Evolutionary conservation across 2,888 invertebrate species (phyloP), one percentile per base, ranked within the genome.

Genomic region (Metacarcinus magister): DNA sequence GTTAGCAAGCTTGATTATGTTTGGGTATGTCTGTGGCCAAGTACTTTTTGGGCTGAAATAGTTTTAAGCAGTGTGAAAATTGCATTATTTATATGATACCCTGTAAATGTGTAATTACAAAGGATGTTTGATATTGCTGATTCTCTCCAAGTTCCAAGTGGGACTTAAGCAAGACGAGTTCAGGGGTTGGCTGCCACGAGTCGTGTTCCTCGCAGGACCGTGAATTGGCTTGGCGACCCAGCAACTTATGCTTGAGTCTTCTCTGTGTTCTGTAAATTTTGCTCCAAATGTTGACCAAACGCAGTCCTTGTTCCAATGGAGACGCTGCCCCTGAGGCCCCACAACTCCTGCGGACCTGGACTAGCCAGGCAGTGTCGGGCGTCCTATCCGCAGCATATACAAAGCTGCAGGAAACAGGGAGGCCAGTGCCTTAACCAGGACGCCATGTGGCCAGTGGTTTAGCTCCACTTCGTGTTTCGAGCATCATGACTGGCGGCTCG

Each of bases 1-100:
- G 95, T 93, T 82, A 54, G 75, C 75, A 87, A 48, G 93, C 44
- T 48, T 93, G 93, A 87, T 93, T 54, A 87, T 93, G 48, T 67
- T 87, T 93, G 92, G 39, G 90, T 67, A 87, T 95, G 87, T 94
- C 60, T 92, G 92, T 92, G 54, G 92, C 92, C 91, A 60, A 48
- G 94, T 13, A 89, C 82, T 46, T 39, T 75, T 60, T 94, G 96
- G 92, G 92, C 39, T 94, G 96, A 75, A 96, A 94, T 46, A 87
- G 87, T 94, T 67, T 82, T 94, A 96, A 92, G 96, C 94, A 96
- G 96, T 96, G 96, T 96, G 96, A 96, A 96, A 94, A 94, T 60
- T 92, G 82, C 75, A 92, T 90, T 16, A 44, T 48, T 39, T 93
- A 67, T 60, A 93, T 75, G 54, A 94, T 75, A 92, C 92, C 92